These are phyloP conservation scores for Pomatorhinus ruficollis DNA, from an alignment of 2,113 vertebrate species.

Conservation along the genomic window DNA sequence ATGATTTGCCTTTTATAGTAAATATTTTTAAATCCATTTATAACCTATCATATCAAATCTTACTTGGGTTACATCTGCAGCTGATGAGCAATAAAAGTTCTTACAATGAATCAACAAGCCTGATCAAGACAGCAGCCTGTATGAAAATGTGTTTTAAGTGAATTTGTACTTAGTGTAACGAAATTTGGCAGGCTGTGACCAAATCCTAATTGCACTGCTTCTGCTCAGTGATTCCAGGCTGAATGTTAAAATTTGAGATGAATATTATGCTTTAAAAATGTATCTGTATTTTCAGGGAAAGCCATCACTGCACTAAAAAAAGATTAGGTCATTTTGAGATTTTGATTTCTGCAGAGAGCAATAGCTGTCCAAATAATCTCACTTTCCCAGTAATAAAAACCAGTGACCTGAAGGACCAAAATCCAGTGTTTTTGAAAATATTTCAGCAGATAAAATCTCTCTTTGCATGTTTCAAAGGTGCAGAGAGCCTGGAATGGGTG, in stretches of 20 bases:
- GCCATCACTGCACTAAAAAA: not conserved
- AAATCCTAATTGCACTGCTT: not conserved
- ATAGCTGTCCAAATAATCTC: not conserved
- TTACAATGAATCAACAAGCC: not conserved
- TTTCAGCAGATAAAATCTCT: slow-evolving; percentile 45
- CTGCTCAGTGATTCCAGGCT: not conserved
- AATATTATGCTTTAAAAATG: not conserved
- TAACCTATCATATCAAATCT: not conserved
- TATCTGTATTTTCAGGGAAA: not conserved
- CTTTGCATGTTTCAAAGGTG: not conserved
- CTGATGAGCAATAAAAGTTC: not conserved
- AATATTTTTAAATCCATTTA: slow-evolving; percentile 16
- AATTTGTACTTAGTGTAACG: not conserved
- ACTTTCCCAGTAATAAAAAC: not conserved
- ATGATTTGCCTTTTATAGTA: slow-evolving; percentile 27
- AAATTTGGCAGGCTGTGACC: not conserved
- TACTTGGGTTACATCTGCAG: not conserved
- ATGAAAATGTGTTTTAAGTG: not conserved
- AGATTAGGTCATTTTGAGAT: not conserved
- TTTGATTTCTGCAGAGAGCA: not conserved
- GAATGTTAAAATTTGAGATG: not conserved
- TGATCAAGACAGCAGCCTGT: not conserved
- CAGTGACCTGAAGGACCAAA: not conserved
- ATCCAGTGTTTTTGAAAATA: not conserved
- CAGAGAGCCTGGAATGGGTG: slow-evolving; percentile 10